Conservation (phyloP, 64 coral and sea anemone species). For the Dendrophyllia cribrosa region DNA sequence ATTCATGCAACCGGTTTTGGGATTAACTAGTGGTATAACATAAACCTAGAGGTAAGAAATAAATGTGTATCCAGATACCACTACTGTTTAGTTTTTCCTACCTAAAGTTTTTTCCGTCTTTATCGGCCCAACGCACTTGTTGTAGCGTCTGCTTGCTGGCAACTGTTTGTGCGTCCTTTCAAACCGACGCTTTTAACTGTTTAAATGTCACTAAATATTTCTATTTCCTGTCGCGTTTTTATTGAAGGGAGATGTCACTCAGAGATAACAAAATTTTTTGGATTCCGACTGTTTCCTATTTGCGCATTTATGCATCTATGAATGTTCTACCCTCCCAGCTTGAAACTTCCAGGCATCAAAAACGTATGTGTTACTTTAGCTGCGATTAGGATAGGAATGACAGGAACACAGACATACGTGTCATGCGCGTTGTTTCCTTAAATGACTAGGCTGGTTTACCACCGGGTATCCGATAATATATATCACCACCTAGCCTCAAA, state of each 20-base stretch:
- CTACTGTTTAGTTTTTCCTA: too few species aligned
- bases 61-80: too few species aligned
- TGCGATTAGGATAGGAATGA: neutral
- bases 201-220: neutral
- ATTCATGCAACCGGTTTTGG: too few species aligned
- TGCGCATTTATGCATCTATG: neutral
- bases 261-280: constrained; percentile 14
- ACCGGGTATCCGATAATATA: neutral
- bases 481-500: neutral
- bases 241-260: constrained; percentile 12
- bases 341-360: neutral
- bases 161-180: neutral
- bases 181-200: neutral
- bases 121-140: neutral
- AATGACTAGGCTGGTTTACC: neutral
- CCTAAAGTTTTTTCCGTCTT: too few species aligned
- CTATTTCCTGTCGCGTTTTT: constrained; percentile 9
- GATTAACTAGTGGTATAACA: too few species aligned
- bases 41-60: too few species aligned
- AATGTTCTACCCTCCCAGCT: neutral
- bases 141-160: neutral
- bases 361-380: neutral
- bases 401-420: neutral
- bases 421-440: neutral
- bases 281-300: constrained; percentile 17